These are phyloP conservation scores for Psephotus haematonotus DNA, from an alignment of 2,113 vertebrate genomes.

Conservation along the genomic window DNA sequence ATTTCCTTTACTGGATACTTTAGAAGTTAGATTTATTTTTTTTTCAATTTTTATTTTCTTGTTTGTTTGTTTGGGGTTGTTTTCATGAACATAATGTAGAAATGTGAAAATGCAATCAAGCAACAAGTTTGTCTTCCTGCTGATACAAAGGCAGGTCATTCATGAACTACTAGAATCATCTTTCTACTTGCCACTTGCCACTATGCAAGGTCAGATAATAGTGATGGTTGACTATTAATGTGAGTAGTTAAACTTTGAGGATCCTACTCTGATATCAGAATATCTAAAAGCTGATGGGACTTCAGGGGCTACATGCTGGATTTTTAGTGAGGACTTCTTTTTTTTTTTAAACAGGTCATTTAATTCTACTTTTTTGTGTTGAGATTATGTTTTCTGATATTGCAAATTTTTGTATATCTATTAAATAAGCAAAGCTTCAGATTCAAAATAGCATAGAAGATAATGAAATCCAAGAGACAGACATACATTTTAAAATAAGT, in stretches of 20 bases:
- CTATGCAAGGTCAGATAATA: neutral
- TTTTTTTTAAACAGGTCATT: neutral
- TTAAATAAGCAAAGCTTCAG: neutral
- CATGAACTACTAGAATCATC: neutral
- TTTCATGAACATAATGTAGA: neutral
- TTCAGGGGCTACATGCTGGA: neutral
- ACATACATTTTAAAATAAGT: neutral
- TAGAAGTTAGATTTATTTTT: neutral
- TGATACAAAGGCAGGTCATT: neutral
- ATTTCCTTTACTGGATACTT: neutral
- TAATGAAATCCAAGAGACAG: neutral
- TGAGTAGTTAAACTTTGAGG: neutral
- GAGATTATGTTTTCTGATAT: neutral
- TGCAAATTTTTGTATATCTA: neutral
- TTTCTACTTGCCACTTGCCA: neutral
- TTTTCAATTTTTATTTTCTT: neutral
- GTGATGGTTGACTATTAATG: neutral
- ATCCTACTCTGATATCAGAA: neutral
- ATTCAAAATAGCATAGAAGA: neutral
- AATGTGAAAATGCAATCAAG: neutral
- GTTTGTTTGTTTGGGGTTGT: too few species aligned
- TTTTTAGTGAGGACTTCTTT: neutral
- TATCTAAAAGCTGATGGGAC: neutral
- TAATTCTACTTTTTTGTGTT: neutral
- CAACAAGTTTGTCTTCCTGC: neutral